Conservation (phyloP, 2,888 invertebrate genomes). For the Brachyopa scutellaris region DNA sequence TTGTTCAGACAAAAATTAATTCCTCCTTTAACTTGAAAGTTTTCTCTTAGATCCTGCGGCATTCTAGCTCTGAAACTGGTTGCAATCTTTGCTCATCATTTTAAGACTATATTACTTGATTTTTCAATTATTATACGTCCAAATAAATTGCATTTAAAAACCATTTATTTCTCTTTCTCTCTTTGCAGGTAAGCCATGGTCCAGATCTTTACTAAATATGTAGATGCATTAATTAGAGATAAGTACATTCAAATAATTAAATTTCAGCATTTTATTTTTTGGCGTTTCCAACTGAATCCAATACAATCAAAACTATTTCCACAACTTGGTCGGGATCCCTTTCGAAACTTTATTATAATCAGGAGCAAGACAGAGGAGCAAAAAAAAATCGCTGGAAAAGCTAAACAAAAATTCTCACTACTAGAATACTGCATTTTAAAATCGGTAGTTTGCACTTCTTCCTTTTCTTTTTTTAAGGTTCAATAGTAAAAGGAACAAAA, state of each 20-base stretch:
- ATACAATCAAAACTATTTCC: conserved; percentile 66
- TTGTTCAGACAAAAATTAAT: too few relatives aligned
- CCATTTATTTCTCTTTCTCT: conserved; percentile 15
- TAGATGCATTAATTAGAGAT: conserved; percentile 32
- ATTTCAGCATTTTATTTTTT: background rate
- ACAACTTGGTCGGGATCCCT: conserved; percentile 56
- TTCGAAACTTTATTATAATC: conserved; percentile 67
- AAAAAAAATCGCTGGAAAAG: background rate
- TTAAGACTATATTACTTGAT: too few relatives aligned
- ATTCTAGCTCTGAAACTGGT: too few relatives aligned
- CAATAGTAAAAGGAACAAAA: conserved; percentile 22
- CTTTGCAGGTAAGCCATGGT: conserved; percentile 58
- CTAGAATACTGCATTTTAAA: conserved; percentile 10
- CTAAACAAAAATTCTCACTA: background rate
- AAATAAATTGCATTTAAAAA: conserved; percentile 13
- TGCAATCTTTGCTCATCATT: too few relatives aligned
- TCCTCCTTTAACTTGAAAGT: too few relatives aligned
- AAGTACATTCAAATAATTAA: conserved; percentile 63
- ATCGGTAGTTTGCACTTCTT: conserved; percentile 16
- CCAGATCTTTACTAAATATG: too few relatives aligned
- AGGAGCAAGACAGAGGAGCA: conserved; percentile 15
- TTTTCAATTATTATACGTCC: background rate
- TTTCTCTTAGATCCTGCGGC: too few relatives aligned
- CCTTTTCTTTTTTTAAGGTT: conserved; percentile 18
- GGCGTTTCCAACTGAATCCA: conserved; percentile 45